Evolutionary conservation across 1,140 invertebrate genomes (phyloP).

Genomic region (Heterodera schachtii): DNA sequence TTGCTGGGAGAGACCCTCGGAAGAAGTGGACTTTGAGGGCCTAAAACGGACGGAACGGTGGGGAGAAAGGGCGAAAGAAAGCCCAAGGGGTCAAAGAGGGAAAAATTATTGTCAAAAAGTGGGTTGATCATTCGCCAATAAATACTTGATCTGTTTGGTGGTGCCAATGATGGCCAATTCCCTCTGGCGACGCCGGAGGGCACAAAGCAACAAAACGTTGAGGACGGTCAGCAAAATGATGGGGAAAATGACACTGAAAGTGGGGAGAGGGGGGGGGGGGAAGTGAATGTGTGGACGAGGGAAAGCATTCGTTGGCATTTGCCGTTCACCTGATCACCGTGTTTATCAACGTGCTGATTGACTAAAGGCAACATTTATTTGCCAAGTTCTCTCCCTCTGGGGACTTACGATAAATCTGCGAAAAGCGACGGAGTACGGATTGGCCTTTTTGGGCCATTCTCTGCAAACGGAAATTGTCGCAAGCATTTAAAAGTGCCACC

Average conservation of each 20-base stretch:
- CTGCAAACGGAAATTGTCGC: slow-evolving; percentile 34
- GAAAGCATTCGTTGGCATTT: neutral
- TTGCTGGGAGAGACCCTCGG: slow-evolving; percentile 42
- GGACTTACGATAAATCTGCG: slow-evolving; percentile 49
- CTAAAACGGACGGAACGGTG: neutral
- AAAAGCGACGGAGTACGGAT: slow-evolving; percentile 54
- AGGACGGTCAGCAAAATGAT: slow-evolving; percentile 57
- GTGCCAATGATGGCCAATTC: slow-evolving; percentile 42
- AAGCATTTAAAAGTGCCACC: slow-evolving; percentile 16
- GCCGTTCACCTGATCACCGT: slow-evolving; percentile 28
- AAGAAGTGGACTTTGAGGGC: slow-evolving; percentile 27
- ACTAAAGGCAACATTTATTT: neutral
- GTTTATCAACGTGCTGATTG: slow-evolving; percentile 47
- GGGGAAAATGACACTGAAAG: slow-evolving; percentile 59
- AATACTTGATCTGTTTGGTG: slow-evolving; percentile 20
- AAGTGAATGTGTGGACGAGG: neutral
- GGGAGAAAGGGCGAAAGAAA: no score
- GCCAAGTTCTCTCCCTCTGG: neutral
- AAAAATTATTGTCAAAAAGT: no score
- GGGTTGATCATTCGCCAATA: no score
- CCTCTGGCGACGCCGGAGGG: slow-evolving; percentile 48
- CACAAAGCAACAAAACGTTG: slow-evolving; percentile 60
- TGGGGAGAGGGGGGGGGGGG: neutral
- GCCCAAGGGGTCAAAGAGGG: no score
- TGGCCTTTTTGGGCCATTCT: slow-evolving; percentile 49